Evolutionary conservation across 2,113 vertebrate genomes (phyloP).

Genomic region (Pangasianodon gigas): DNA sequence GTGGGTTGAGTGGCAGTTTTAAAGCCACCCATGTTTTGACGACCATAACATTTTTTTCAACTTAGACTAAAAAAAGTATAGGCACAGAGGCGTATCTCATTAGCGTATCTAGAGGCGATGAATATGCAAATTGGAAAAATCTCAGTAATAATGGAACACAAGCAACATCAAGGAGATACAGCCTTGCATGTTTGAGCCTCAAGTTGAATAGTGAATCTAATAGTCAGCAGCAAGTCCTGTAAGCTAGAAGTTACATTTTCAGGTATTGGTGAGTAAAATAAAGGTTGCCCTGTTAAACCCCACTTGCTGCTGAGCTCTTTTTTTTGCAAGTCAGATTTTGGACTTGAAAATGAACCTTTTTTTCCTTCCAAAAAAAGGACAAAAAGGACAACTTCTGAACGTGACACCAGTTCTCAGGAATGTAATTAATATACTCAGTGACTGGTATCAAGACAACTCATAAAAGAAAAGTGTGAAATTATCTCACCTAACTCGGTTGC

Average conservation of each 20-base stretch:
- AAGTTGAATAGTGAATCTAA: not conserved
- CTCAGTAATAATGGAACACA: not conserved
- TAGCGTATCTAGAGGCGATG: not conserved
- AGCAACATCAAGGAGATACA: not conserved
- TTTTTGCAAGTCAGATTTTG: not conserved
- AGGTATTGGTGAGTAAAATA: not conserved
- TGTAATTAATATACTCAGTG: not conserved
- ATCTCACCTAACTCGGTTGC: slow-evolving; percentile 23
- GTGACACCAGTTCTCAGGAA: not conserved
- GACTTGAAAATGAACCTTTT: not conserved
- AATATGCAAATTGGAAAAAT: not conserved
- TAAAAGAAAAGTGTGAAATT: slow-evolving; percentile 1
- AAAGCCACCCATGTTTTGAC: not conserved
- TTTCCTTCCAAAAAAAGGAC: not conserved
- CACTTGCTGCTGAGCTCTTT: not conserved
- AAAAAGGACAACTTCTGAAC: not conserved
- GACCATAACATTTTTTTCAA: not conserved
- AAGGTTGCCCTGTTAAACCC: not conserved
- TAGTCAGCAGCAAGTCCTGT: not conserved
- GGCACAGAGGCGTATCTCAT: not conserved
- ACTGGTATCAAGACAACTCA: slow-evolving; percentile 16
- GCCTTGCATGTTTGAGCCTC: not conserved
- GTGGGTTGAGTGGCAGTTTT: not conserved
- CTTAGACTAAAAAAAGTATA: not conserved
- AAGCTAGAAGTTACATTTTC: not conserved